Evolutionary conservation across 2,797 vertebrate species (phyloP).

Genomic region (Kryptolebias ocellatus): DNA sequence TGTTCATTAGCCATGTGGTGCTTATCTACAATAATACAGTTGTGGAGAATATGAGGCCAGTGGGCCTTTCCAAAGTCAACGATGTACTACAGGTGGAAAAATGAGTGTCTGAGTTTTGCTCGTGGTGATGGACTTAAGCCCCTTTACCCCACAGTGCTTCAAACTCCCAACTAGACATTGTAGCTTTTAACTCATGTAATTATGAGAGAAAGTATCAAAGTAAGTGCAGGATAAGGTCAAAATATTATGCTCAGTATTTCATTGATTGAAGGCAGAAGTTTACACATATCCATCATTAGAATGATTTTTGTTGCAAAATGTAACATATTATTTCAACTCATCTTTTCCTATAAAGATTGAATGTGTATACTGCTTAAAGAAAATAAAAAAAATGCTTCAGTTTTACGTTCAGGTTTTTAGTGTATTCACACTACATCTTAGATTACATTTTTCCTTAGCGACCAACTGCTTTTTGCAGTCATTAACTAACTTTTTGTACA

Average conservation of each 20-base stretch:
- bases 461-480: too few relatives aligned
- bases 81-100: slow-evolving; percentile 67
- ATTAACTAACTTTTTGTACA: too few relatives aligned
- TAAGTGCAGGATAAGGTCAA: neutral
- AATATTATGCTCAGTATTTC: neutral
- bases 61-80: slow-evolving; percentile 64
- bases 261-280: neutral
- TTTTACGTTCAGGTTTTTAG: too few relatives aligned
- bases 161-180: slow-evolving; percentile 33
- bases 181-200: slow-evolving; percentile 44
- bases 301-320: too few relatives aligned
- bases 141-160: slow-evolving; percentile 20
- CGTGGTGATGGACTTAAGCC: slow-evolving; percentile 35
- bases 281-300: neutral
- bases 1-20: slow-evolving; percentile 82
- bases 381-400: too few relatives aligned
- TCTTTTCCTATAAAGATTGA: too few relatives aligned
- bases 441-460: too few relatives aligned
- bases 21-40: slow-evolving; percentile 79
- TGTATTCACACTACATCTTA: too few relatives aligned
- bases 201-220: slow-evolving; percentile 5
- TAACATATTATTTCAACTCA: too few relatives aligned
- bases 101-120: slow-evolving; percentile 54
- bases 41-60: slow-evolving; percentile 69
- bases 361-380: too few relatives aligned